Conservation (phyloP, 1,140 invertebrate genomes). For the Brachionus koreanus region DNA sequence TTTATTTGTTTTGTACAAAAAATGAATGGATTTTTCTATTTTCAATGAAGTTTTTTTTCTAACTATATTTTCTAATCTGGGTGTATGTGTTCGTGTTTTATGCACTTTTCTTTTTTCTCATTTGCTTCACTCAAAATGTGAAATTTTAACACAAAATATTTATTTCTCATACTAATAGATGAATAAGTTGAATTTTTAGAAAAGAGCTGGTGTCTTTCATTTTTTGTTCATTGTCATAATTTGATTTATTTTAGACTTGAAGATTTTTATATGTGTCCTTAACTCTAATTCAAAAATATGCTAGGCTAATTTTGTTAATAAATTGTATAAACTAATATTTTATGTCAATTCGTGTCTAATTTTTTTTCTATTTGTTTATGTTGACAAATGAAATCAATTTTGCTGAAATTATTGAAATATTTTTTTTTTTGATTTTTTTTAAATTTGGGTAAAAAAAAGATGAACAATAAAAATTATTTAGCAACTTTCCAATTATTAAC, state of each 20-base stretch:
- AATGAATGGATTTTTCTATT: neutral
- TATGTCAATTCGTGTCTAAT: neutral
- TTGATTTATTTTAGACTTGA: neutral
- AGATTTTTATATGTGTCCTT: neutral
- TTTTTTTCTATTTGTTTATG: neutral
- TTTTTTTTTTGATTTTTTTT: conserved; percentile 1
- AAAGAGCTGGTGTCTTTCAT: neutral
- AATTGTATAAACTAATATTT: conserved; percentile 4
- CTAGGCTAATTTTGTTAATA: conserved; percentile 2
- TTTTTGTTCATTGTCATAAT: neutral
- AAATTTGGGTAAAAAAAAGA: neutral
- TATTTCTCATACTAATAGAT: neutral
- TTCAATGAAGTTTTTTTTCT: neutral
- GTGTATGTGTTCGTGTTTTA: neutral
- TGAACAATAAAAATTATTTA: neutral
- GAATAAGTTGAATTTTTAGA: neutral
- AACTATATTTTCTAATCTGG: too few relatives aligned
- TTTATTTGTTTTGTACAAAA: conserved; percentile 37
- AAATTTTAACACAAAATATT: neutral
- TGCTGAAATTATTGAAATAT: conserved; percentile 4
- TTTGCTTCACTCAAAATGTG: neutral
- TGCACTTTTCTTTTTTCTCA: neutral
- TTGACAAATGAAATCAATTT: neutral
- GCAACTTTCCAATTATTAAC: conserved; percentile 18
- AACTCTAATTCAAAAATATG: neutral